Evolutionary conservation across 2,797 vertebrate genomes (phyloP), one percentile per base, ranked within the genome.

Genomic region (Danio jaintianensis): DNA sequence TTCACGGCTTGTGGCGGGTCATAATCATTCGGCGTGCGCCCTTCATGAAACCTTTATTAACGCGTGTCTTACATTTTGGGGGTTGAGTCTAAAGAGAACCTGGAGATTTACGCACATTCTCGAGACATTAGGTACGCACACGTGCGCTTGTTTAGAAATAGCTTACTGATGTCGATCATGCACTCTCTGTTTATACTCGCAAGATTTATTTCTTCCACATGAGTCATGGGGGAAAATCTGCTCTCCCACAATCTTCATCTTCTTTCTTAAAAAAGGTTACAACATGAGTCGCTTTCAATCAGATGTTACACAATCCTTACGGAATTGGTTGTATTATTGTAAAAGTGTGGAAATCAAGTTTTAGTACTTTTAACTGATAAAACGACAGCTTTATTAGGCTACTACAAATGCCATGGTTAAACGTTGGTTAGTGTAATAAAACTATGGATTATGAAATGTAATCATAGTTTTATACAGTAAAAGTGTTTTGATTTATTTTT

Each of bases 61-160:
- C 79, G 82, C 88, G 85, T 87, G 85, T 85, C 82, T 78, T 74
- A 80, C 79, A 75, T 78, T 62, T 75, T 70, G 47, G 66, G 47
- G 68, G 67, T 45, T 79, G 56, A 40, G 15, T 29, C 38, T 13
- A 52, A 70, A 68, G 16, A n/a, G 55, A 22, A 68, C 20, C 48
- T 22, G 3, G 22, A 45, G 5, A 11, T 79, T 63, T 79, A 40
- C 12, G 47, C 18, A 52, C 64, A 70, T 78, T 61, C 9, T 79
- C 15, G 15, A 42, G 36, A 62, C 29, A 12, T 62, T 50, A 43
- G 76, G 45, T 43, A 16, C 4, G 36, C 77, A 79, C 55, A 79
- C 38, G 53, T 69, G 75, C n/a, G 77, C 59, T 61, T 79, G 56
- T 79, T 79, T 79, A 79, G 29, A 78, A 48, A 42, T 22, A 22